Percentiles rank a stretch among this genome's conserved stretches.
Conservation (phyloP, 2,888 invertebrate genomes). For the Blomia tropicalis region DNA sequence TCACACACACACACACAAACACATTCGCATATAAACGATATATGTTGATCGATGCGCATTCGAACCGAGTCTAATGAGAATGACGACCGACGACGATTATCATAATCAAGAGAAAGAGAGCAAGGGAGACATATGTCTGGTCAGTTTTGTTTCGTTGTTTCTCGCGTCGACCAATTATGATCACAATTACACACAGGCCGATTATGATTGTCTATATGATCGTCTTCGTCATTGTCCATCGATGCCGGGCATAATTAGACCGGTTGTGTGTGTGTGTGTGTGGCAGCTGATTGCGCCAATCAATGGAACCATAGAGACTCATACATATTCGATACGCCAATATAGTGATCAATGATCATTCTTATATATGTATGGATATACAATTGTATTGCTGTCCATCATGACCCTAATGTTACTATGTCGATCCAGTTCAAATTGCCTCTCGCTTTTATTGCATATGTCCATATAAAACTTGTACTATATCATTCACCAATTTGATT, state of each 20-base stretch:
- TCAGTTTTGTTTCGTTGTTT: too few relatives aligned
- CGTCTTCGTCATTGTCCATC: background rate
- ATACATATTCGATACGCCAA: slow-evolving; percentile 15
- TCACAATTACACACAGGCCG: slow-evolving; percentile 9
- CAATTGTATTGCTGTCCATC: too few relatives aligned
- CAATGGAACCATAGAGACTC: background rate
- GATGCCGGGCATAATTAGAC: slow-evolving; percentile 8
- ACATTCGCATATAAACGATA: background rate
- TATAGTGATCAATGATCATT: background rate
- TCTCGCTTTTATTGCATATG: too few relatives aligned
- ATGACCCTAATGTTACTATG: too few relatives aligned
- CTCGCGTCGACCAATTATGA: background rate
- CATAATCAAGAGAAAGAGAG: background rate
- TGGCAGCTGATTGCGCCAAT: slow-evolving; percentile 12
- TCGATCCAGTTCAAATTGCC: too few relatives aligned
- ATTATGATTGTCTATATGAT: slow-evolving; percentile 5
- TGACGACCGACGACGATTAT: slow-evolving; percentile 11
- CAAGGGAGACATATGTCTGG: background rate
- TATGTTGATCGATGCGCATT: slow-evolving; percentile 2
- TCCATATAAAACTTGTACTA: too few relatives aligned
- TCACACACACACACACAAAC: background rate
- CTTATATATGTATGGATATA: too few relatives aligned
- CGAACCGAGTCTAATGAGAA: slow-evolving; percentile 12
- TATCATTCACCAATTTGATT: too few relatives aligned
- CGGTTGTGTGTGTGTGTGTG: too few relatives aligned